A percentile compares a stretch with the other conserved stretches of the same genome.
Evolutionary conservation across 2,888 invertebrate genomes (phyloP).

Genomic region (Hypolimnas misippus): DNA sequence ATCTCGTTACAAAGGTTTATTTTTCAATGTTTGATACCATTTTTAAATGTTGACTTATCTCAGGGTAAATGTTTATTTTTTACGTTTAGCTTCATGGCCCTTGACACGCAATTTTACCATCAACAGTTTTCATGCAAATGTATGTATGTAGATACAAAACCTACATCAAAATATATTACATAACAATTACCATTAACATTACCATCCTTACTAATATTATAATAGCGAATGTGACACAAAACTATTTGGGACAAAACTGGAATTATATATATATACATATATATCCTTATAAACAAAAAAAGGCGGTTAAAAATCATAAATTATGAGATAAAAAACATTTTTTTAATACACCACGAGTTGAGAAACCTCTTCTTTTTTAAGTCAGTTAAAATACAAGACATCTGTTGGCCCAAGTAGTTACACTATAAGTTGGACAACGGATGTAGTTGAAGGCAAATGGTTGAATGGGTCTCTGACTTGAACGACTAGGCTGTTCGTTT

Average conservation of each 20-base stretch:
- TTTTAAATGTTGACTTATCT: not conserved
- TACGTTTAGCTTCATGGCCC: not conserved
- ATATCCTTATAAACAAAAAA: no score
- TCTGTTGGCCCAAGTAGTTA: no score
- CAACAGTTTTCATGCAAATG: slow-evolving; percentile 9
- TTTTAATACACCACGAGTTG: no score
- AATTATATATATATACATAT: no score
- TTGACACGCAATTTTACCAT: slow-evolving; percentile 23
- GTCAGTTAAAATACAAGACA: no score
- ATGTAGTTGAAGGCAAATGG: no score
- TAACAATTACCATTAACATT: not conserved
- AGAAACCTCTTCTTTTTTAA: no score
- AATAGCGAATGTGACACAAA: not conserved
- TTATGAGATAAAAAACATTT: no score
- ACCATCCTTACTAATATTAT: not conserved
- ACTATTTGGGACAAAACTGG: no score
- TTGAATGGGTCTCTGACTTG: not conserved
- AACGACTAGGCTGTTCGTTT: not conserved
- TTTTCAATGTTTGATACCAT: not conserved
- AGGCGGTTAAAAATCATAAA: no score
- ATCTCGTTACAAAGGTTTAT: not conserved
- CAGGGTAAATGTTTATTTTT: slow-evolving; percentile 6
- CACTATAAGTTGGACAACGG: no score
- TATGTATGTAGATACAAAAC: not conserved
- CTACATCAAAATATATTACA: not conserved